Conservation (phyloP, 2,113 vertebrate genomes). For the Drymodes brunneopygia region DNA sequence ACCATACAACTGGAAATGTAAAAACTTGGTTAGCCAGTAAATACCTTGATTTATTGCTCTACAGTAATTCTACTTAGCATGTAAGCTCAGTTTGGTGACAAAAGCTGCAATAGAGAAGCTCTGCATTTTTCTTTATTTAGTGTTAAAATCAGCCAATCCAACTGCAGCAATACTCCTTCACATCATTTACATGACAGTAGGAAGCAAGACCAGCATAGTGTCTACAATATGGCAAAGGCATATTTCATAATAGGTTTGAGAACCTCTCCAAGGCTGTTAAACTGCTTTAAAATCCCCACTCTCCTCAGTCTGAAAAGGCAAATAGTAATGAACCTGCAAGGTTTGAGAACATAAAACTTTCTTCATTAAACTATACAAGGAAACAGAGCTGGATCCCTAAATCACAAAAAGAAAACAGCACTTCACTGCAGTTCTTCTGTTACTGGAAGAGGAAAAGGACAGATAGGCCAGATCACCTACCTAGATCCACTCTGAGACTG, state of each 20-base stretch:
- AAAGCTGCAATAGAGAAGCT: not conserved
- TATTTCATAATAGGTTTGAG: not conserved
- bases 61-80: not conserved
- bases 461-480: constrained; percentile 53
- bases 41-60: not conserved
- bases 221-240: not conserved
- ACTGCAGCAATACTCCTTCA: not conserved
- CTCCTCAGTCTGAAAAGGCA: not conserved
- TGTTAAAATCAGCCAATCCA: not conserved
- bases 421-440: not conserved
- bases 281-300: not conserved
- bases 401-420: not conserved
- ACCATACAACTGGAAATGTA: not conserved
- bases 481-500: constrained; percentile 83
- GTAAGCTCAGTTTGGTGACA: not conserved
- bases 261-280: not conserved
- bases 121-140: not conserved
- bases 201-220: not conserved
- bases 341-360: not conserved
- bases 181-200: not conserved
- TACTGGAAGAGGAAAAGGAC: not conserved
- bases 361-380: not conserved
- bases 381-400: not conserved
- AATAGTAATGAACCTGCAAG: not conserved
- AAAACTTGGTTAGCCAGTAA: not conserved